These are phyloP conservation scores for Zaprionus bogoriensis DNA, from an alignment of 2,888 invertebrate genomes.

Conservation along the genomic window DNA sequence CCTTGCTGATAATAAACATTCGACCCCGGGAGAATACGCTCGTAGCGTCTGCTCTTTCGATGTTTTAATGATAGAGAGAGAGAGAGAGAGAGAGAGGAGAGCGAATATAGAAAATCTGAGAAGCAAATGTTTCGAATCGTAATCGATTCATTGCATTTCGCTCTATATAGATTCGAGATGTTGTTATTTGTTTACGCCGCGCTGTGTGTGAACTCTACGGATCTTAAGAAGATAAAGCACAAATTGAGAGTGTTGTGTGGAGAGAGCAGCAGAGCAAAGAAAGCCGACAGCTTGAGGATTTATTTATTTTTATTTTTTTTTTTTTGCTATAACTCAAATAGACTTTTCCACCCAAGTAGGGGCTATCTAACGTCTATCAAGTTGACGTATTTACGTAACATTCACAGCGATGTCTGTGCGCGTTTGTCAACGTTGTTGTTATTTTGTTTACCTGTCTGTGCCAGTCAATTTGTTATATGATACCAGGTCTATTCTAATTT, in stretches of 20 bases:
- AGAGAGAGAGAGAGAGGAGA: conserved; percentile 16
- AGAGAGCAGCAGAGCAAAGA: neutral
- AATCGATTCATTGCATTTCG: conserved; percentile 29
- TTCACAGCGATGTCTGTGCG: conserved; percentile 4
- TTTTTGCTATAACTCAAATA: neutral
- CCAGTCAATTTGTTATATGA: conserved; percentile 45
- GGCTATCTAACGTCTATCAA: neutral
- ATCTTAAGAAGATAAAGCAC: conserved; percentile 47
- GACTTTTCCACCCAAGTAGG: neutral
- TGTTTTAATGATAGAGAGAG: conserved; percentile 2
- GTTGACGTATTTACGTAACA: conserved; percentile 28
- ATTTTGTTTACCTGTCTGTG: conserved; percentile 30
- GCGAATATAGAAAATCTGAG: conserved; percentile 26
- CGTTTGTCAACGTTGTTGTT: conserved; percentile 13
- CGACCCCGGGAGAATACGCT: neutral
- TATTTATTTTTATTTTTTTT: too few relatives aligned
- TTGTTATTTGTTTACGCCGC: conserved; percentile 40
- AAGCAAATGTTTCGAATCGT: neutral
- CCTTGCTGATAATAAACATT: conserved; percentile 69
- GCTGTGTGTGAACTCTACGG: neutral
- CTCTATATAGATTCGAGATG: conserved; percentile 16
- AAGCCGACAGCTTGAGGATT: neutral
- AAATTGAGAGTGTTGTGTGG: conserved; percentile 28
- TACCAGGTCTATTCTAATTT: conserved; percentile 30
- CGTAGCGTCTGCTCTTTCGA: neutral